Percentiles rank a stretch among this genome's conserved stretches.
These are phyloP conservation scores for Bradypodion pumilum DNA, from an alignment of 2,797 vertebrate species.

Conservation along the genomic window DNA sequence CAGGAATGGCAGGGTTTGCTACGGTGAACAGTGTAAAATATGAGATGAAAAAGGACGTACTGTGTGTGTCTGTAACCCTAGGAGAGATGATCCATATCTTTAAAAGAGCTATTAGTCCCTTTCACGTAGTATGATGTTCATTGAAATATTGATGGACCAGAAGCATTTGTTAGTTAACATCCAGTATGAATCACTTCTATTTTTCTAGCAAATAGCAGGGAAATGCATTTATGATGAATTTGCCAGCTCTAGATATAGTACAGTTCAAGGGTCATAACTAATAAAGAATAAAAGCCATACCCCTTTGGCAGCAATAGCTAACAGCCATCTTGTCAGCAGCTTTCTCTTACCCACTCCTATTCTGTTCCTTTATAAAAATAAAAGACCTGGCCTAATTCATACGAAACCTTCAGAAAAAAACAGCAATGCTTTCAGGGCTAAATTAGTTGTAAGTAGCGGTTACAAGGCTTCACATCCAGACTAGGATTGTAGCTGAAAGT, in stretches of 20 bases:
- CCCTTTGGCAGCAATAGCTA: not conserved
- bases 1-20: not conserved
- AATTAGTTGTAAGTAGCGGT: not conserved
- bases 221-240: not conserved
- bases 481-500: not conserved
- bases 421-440: not conserved
- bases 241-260: not conserved
- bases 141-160: not conserved
- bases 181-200: not conserved
- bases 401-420: not conserved
- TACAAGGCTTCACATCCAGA: not conserved
- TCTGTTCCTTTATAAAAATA: not conserved
- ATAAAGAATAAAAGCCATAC: not conserved
- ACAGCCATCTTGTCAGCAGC: no score
- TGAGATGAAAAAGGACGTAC: not conserved
- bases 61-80: not conserved
- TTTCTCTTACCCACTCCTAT: not conserved
- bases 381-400: not conserved
- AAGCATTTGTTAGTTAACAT: not conserved
- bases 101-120: not conserved
- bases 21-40: not conserved
- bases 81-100: not conserved
- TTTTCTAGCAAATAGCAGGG: not conserved
- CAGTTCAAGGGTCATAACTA: not conserved
- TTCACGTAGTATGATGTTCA: not conserved